Base-by-base conservation (phyloP, 1,140 invertebrate species). In the Anthonomus grandis region DNA sequence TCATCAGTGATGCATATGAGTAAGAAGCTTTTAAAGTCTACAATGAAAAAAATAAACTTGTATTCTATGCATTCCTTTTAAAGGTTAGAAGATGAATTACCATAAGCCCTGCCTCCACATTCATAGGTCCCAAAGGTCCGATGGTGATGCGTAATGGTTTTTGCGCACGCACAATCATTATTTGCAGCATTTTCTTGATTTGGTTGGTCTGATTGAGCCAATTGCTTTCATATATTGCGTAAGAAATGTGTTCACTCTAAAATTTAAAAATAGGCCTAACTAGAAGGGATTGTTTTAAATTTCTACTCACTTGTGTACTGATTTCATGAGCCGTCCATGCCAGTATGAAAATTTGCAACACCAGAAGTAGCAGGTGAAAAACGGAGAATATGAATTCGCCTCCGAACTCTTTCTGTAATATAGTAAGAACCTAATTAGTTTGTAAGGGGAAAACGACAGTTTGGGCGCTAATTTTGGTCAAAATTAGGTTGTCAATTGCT, bases 71-170 rank as follows among this genome's bases (percentile, higher is more conserved):
- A 31, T 31, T 31, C 6, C 6, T n/a, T 31, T n/a, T 8, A 31
- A 31, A 8, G n/a, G 27, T n/a, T 31, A n/a, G 6, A 31, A 31
- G 6, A n/a, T 31, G 27, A 6, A 17, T 44, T 44, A 44, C 41
- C 9, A 44, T 44, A 1, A 44, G 9, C 21, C 19, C 10, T 13
- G 41, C 41, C 13, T 44, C 21, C 1, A 3, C 6, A 21, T 21
- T 22, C 41, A 44, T 44, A 13, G 41, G 19, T 44, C 41, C 17
- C 10, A 44, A 44, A 12, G 41, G 41, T 13, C 41, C 41, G 2
- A 44, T 44, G 41, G 12, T 44, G 24, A 44, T 21, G n/a, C 9
- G 1, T 2, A 44, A 21, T 44, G 41, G 41, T 44, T 44, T 44
- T 22, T 44, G 41, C 1, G 17, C 19, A 13, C 41, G 17, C 5